Base-by-base conservation (phyloP, 35 echinoderm and acorn worm species). In the Eucidaris tribuloides region DNA sequence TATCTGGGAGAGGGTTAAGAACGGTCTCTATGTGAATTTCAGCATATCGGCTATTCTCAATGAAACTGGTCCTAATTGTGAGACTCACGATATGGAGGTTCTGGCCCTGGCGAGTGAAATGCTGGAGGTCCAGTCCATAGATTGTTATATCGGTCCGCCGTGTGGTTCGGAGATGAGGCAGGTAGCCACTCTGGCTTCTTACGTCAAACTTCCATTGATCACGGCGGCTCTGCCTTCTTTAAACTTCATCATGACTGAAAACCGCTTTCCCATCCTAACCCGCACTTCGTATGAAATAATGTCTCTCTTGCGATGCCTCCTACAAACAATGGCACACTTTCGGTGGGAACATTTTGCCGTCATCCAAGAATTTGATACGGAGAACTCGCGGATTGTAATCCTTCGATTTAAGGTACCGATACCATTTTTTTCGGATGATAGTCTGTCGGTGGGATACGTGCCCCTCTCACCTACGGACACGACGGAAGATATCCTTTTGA, bases 71-170 rank as follows among this genome's bases (percentile, higher is more conserved):
- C 24, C 41, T 15, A 40, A 40, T 40, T 74, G 68, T 24, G 68
- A 36, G 37, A 22, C 17, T 0, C 24, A 74, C 24, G 15, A 74
- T 25, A 74, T 74, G 24, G 44, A 36, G n/a, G 68, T 74, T 14
- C 34, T 74, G 24, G 0, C 68, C 23, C 29, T 74, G 2, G 68
- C 68, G 24, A 22, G 35, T 74, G 11, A 4, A 22, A 38, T 74
- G 68, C 44, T 41, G 7, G 24, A 35, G 35, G 37, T 35, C 34
- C 25, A 27, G 1, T 18, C 14, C 37, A 40, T 74, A 7, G 15
- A 38, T 23, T 38, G 35, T 40, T 74, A 74, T 40, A 74, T 74
- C 68, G 68, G 68, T 19, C 68, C 68, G 24, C 68, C 68, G 9
- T 74, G 68, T 20, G 37, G 68, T 74, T 7, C 6, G 19, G 68